Evolutionary conservation across 2,797 vertebrate species (phyloP), one percentile per base, ranked within the genome.

Genomic region (Rhynchonycteris naso): DNA sequence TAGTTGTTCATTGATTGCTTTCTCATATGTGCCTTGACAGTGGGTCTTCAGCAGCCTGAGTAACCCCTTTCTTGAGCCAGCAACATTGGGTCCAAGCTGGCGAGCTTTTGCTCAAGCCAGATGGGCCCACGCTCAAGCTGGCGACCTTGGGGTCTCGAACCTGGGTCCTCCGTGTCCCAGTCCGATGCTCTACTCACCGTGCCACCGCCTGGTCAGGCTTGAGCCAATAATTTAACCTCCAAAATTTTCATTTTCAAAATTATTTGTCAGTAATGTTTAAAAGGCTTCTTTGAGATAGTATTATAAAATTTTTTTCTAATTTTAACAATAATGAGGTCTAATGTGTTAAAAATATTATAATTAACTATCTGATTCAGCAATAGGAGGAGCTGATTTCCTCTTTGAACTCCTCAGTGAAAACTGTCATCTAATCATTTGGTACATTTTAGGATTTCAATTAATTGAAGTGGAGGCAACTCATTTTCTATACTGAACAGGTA

Each of bases 371-470:
- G 71, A 87, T 81, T 89, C 15, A 66, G 59, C 86, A 88, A 85
- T 92, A 71, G 61, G 68, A 98, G 75, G 52, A 96, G 18, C 24
- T 91, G 81, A 68, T 96, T 98, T 98, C 79, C 74, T 97, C 79
- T 91, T 68, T 50, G 10, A 72, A 50, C 92, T 97, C 95, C 97
- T 72, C 76, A 65, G 58, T 94, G 43, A 97, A 97, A 97, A 94
- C 18, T 1, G 21, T 65, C 33, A 95, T 97, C 93, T 97, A 63
- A 78, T 92, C 33, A 97, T 91, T 97, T 93, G 78, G 66, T 95
- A 43, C 28, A 80, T 58, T 96, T 98, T 93, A 50, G 74, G 33
- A 95, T 88, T 95, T 97, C 79, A 95, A n/a, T 68, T 97, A 35
- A 91, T 58, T 85, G 16, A 90, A 65, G 80, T n/a, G 11, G 84